Evolutionary conservation across 30 jellyfish, hydroid and myxozoan species (phyloP).

Genomic region (Aurelia aurita complex sp. Pacific): DNA sequence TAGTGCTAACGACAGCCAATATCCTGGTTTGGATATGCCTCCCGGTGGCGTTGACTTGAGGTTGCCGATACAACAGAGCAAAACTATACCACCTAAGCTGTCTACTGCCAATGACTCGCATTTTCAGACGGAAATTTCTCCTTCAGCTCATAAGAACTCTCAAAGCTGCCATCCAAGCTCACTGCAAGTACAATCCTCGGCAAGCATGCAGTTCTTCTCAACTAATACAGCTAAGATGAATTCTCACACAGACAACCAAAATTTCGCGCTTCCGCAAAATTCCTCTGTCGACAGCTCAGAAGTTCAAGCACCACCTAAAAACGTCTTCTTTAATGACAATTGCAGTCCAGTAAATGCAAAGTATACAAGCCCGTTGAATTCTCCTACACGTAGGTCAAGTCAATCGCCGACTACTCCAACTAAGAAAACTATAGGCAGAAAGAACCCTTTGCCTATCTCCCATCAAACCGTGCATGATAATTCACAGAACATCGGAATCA

Average conservation of each 20-base stretch:
- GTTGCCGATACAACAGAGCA: background rate
- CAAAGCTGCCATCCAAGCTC: background rate
- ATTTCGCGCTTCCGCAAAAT: background rate
- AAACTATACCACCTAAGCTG: background rate
- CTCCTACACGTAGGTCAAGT: slow-evolving; percentile 5
- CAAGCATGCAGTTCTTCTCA: background rate
- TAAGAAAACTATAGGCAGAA: background rate
- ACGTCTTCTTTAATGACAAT: background rate
- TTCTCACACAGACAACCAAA: background rate
- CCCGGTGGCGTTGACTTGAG: background rate
- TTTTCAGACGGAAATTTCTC: background rate
- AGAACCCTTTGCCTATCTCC: background rate
- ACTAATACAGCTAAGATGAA: background rate
- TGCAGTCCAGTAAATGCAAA: background rate
- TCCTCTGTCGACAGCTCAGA: background rate
- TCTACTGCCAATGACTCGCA: background rate
- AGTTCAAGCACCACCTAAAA: background rate
- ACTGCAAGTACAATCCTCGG: background rate
- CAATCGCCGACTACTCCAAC: background rate
- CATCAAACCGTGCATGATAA: background rate
- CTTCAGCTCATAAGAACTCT: background rate
- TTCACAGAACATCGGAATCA: background rate
- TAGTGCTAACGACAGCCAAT: background rate
- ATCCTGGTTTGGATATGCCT: background rate
- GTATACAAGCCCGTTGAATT: slow-evolving; percentile 29